Evolutionary conservation across 2,888 invertebrate genomes (phyloP).

Genomic region (Argynnis bischoffii): DNA sequence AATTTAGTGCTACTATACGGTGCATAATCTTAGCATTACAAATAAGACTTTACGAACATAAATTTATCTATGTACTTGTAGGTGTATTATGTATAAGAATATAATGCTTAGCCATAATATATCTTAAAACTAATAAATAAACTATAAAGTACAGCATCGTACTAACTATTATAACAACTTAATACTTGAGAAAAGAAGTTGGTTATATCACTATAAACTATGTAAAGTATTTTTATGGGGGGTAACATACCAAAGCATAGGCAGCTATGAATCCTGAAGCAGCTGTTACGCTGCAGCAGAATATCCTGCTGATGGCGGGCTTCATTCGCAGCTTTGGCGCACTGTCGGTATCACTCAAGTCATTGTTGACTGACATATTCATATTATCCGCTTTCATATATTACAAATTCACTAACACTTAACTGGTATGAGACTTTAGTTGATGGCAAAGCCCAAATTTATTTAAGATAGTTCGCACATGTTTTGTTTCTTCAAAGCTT

Average conservation of each 20-base stretch:
- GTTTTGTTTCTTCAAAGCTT: background rate
- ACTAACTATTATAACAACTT: too few relatives aligned
- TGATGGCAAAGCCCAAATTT: conserved; percentile 1
- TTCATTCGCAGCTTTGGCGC: conserved; percentile 68
- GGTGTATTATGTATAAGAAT: too few relatives aligned
- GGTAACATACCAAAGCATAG: conserved; percentile 70
- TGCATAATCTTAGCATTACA: too few relatives aligned
- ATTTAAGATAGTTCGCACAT: background rate
- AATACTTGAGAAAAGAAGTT: too few relatives aligned
- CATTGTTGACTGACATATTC: conserved; percentile 68
- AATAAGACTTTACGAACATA: too few relatives aligned
- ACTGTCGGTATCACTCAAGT: conserved; percentile 62
- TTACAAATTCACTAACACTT: background rate
- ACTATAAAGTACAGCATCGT: too few relatives aligned
- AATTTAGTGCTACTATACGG: too few relatives aligned
- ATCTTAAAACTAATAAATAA: too few relatives aligned
- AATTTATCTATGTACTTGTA: too few relatives aligned
- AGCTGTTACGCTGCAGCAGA: conserved; percentile 79
- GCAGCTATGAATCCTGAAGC: conserved; percentile 78
- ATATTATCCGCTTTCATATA: conserved; percentile 34
- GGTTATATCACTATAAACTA: background rate
- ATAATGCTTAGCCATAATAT: too few relatives aligned
- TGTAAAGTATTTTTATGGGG: background rate
- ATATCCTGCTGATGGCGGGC: conserved; percentile 73
- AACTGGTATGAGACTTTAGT: background rate